Percentiles rank a stretch among this genome's conserved stretches.
These are phyloP conservation scores for Andrena dorsata DNA, from an alignment of 2,888 invertebrate species.

Conservation along the genomic window DNA sequence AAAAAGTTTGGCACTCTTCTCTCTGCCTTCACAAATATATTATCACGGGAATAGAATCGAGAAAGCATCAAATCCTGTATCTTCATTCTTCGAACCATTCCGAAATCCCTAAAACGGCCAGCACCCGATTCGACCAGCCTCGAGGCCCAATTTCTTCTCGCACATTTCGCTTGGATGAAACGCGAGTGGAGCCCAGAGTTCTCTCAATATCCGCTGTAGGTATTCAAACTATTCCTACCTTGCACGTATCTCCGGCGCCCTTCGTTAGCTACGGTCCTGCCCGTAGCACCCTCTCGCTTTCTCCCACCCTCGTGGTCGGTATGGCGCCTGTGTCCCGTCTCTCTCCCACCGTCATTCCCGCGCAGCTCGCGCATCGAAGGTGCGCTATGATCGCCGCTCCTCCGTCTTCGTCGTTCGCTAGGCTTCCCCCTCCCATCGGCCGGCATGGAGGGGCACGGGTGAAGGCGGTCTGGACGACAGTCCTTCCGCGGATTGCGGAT, in stretches of 20 bases:
- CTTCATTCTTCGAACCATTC: too few species aligned
- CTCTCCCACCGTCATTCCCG: conserved; percentile 33
- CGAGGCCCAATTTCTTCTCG: too few species aligned
- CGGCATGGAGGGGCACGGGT: conserved; percentile 64
- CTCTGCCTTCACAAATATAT: too few species aligned
- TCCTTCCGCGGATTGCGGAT: conserved; percentile 81
- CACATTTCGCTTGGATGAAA: too few species aligned
- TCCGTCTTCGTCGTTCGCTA: conserved; percentile 17
- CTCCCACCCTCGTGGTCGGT: conserved; percentile 26
- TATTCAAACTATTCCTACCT: background rate
- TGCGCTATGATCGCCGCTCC: background rate
- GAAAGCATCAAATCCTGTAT: too few species aligned
- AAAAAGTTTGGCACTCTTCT: too few species aligned
- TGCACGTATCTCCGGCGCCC: background rate
- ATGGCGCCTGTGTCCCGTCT: conserved; percentile 37
- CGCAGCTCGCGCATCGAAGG: conserved; percentile 22
- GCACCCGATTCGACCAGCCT: too few species aligned
- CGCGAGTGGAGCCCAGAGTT: background rate
- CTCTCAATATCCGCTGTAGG: background rate
- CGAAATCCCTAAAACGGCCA: too few species aligned
- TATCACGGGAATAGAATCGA: too few species aligned
- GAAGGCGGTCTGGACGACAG: conserved; percentile 73
- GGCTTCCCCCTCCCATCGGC: background rate
- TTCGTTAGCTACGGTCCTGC: conserved; percentile 25
- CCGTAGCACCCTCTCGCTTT: conserved; percentile 58